Conservation (phyloP, 1,140 invertebrate genomes). For the Magallana gigas region DNA sequence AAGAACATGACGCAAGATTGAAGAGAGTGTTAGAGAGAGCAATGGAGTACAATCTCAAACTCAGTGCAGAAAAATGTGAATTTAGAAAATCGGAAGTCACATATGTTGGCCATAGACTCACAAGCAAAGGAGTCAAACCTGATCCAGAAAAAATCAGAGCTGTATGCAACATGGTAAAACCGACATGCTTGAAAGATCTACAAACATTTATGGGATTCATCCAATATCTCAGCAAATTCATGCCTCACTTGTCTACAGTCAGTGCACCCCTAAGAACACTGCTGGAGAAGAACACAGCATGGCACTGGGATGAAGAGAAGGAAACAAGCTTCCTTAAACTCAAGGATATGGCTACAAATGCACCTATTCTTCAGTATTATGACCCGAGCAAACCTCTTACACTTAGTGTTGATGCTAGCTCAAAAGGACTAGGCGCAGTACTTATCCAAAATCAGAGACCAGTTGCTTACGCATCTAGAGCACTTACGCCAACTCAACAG, state of each 20-base stretch:
- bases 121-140: constrained; percentile 72
- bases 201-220: constrained; percentile 54
- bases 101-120: constrained; percentile 67
- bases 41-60: constrained; percentile 51
- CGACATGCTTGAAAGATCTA: constrained; percentile 49
- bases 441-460: constrained; percentile 62
- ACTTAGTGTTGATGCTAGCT: constrained; percentile 56
- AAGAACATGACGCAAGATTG: not conserved
- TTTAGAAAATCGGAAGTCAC: constrained; percentile 46
- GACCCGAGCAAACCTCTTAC: constrained; percentile 54
- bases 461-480: constrained; percentile 61
- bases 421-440: constrained; percentile 3
- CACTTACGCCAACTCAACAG: constrained; percentile 52
- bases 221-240: constrained; percentile 55
- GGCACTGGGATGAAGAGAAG: constrained; percentile 50
- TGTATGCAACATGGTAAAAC: constrained; percentile 65
- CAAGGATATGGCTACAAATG: constrained; percentile 42
- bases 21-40: constrained; percentile 43
- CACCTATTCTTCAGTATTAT: constrained; percentile 50
- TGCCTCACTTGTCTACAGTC: constrained; percentile 53
- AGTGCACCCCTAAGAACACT: constrained; percentile 56
- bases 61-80: constrained; percentile 53
- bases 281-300: constrained; percentile 51
- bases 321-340: constrained; percentile 45
- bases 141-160: constrained; percentile 78